These are phyloP conservation scores for Lasioglossum leucozonium DNA, from an alignment of 2,888 invertebrate species.

Conservation along the genomic window DNA sequence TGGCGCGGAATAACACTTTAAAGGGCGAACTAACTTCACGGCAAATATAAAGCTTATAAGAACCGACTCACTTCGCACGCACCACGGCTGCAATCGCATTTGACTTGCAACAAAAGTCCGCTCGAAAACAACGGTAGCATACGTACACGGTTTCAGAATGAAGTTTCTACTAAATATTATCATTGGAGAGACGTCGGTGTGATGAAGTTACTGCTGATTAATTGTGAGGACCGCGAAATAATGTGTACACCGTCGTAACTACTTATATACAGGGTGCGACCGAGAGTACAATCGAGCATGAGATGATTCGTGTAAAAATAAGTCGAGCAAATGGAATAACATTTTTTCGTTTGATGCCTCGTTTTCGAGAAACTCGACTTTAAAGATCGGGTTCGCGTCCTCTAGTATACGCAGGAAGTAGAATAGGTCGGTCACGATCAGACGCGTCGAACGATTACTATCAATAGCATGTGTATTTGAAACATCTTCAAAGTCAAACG, in stretches of 20 bases:
- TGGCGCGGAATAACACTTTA: conserved; percentile 6
- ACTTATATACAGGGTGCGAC: too few species aligned
- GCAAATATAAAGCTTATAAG: conserved; percentile 31
- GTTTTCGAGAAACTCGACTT: too few species aligned
- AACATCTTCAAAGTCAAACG: too few species aligned
- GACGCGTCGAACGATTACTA: too few species aligned
- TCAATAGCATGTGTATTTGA: too few species aligned
- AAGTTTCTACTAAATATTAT: background rate
- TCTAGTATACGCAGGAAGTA: too few species aligned
- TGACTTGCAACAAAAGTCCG: conserved; percentile 16
- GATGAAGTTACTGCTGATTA: background rate
- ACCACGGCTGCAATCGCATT: conserved; percentile 6
- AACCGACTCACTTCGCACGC: background rate
- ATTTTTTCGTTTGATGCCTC: too few species aligned
- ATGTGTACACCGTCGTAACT: background rate
- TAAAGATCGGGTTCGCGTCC: too few species aligned
- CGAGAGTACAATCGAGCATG: too few species aligned
- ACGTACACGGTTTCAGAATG: background rate
- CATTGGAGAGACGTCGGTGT: background rate
- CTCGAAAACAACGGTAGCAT: background rate
- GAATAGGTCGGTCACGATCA: too few species aligned
- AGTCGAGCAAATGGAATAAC: too few species aligned
- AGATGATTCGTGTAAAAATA: too few species aligned
- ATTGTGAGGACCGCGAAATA: background rate
- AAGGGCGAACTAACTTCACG: conserved; percentile 21